Evolutionary conservation across 2,888 invertebrate genomes (phyloP), one percentile per base, ranked within the genome.

Genomic region (Papilio gigon): DNA sequence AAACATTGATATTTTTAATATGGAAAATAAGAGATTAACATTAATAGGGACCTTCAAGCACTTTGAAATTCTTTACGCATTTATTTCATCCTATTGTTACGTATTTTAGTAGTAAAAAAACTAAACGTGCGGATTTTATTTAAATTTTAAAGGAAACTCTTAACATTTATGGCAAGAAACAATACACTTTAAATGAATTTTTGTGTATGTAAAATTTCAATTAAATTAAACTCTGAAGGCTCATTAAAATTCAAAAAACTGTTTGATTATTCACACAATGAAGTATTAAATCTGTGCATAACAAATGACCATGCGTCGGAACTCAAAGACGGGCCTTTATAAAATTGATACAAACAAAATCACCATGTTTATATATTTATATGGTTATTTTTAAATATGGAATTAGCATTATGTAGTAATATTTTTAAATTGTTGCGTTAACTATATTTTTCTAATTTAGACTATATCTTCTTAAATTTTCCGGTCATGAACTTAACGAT

Each of bases 191-290:
- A 14, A 50, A 14, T 42, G 14, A 37, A 37, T 37, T 20, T 42
- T 8, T 44, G 22, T n/a, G n/a, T n/a, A 22, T 11, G n/a, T 22
- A 20, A 44, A 3, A n/a, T 40, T n/a, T 40, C 11, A 50, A 50
- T 50, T 50, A 50, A 25, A 27, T 50, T 50, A 2, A 50, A 50
- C 50, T 5, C 50, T n/a, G 27, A 25, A n/a, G 25, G 14, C n/a
- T 27, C 50, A 27, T 50, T 50, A 27, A 50, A 50, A 50, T 50
- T 25, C 53, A 14, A 27, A 53, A 47, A 14, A 53, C 53, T 27
- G 53, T 47, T 47, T 47, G 11, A 27, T 27, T 14, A 8, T 53
- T 50, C 53, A 27, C 53, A 53, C 53, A 25, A n/a, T 53, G n/a
- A 25, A 6, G 14, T 27, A 27, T n/a, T 27, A 27, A 50, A 50